Conservation (phyloP, 2,113 vertebrate species). For the Cavia aperea region DNA sequence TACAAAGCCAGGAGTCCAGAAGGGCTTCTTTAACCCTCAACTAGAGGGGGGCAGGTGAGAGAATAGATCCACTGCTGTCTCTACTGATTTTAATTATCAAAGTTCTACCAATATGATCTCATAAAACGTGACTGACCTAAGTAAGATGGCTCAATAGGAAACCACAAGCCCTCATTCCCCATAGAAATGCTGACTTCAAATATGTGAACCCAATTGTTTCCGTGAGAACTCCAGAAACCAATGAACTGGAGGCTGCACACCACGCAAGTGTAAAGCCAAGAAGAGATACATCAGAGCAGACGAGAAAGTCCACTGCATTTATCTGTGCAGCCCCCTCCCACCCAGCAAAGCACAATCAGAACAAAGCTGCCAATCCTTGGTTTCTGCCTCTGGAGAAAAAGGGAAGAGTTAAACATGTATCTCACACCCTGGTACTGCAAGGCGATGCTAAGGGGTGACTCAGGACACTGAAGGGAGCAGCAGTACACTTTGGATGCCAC, state of each 20-base stretch:
- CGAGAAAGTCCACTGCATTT: background rate
- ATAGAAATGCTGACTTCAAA: background rate
- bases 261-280: background rate
- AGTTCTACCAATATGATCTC: constrained; percentile 23
- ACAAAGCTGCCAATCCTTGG: background rate
- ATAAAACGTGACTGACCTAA: background rate
- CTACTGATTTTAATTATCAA: constrained; percentile 14
- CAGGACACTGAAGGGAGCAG: background rate
- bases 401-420: background rate
- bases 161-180: background rate
- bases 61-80: background rate
- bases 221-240: background rate
- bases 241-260: background rate
- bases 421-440: background rate
- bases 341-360: background rate
- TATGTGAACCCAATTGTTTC: background rate
- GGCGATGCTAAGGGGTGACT: background rate
- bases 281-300: background rate
- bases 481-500: background rate
- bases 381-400: background rate
- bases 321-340: background rate
- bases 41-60: background rate
- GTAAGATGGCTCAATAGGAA: background rate
- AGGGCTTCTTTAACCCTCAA: background rate
- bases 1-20: background rate